Percentiles rank a stretch among this genome's conserved stretches.
Evolutionary conservation across 2,888 invertebrate species (phyloP).

Genomic region (Eilema griseolum): DNA sequence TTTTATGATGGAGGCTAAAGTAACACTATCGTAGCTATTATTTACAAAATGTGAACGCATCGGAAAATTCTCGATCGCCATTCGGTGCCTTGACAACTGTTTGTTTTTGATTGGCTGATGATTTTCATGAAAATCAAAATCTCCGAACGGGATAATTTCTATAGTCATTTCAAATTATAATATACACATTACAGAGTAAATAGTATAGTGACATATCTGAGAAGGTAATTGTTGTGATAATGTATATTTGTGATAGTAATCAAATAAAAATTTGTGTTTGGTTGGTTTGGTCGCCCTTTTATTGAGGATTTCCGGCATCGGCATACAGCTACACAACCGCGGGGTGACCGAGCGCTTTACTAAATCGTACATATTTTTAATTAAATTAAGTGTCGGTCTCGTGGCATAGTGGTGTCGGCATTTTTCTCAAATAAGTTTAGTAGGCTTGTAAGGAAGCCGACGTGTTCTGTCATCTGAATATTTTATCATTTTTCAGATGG

Average conservation of each 20-base stretch:
- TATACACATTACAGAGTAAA: constrained; percentile 20
- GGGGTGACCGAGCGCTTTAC: constrained; percentile 30
- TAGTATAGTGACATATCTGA: constrained; percentile 38
- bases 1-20: not conserved
- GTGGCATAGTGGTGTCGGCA: constrained; percentile 26
- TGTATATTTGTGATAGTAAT: constrained; percentile 33
- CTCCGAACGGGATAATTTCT: constrained; percentile 35
- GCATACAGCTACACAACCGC: constrained; percentile 12
- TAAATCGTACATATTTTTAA: constrained; percentile 42
- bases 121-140: constrained; percentile 65
- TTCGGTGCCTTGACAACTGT: constrained; percentile 77
- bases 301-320: constrained; percentile 76
- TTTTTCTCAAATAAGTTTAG: constrained; percentile 20
- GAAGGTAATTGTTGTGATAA: constrained; percentile 39
- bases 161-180: constrained; percentile 23
- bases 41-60: constrained; percentile 59
- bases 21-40: not conserved
- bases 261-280: constrained; percentile 24
- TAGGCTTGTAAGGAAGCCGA: constrained; percentile 27
- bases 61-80: constrained; percentile 66
- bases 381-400: constrained; percentile 46
- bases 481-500: constrained; percentile 75
- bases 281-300: constrained; percentile 47
- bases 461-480: constrained; percentile 36
- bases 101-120: constrained; percentile 83